Base-by-base conservation (phyloP, 2,888 invertebrate genomes). In the Helicoverpa assulta region DNA sequence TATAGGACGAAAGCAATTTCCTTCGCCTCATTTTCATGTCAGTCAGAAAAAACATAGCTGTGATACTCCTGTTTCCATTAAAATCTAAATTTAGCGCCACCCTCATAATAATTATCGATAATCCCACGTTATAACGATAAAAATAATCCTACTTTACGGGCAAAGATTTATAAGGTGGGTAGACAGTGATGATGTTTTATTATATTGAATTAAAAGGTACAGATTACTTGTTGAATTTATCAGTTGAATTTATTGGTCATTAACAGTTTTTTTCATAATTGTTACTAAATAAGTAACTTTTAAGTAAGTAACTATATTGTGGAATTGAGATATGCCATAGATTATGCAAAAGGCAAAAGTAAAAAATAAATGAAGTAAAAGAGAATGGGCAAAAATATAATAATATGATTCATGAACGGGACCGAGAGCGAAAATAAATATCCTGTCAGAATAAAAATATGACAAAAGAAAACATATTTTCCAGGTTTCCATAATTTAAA, bases 171-270 rank as follows among this genome's bases (percentile, higher is more conserved):
- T 86, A 86, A 85, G 87, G 84, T 83, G 86, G 86, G 87, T 85
- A 89, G 86, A 81, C 82, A 86, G 84, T 84, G 85, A 85, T 83
- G 84, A 90, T 89, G 89, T 89, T 91, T 87, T 85, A 86, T 81
- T 84, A 88, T 85, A 86, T 81, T 84, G 88, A 86, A 89, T 89
- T 91, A 89, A 89, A 88, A 81, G 87, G 90, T 90, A 91, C 90
- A 86, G 78, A 19, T 71, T 63, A 62, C 3, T 18, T 1, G n/a
- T 3, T 16, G 14, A n/a, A n/a, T n/a, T n/a, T n/a, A n/a, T n/a
- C n/a, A n/a, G n/a, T n/a, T n/a, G n/a, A n/a, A n/a, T 0, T 37
- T n/a, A 14, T 37, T 54, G 10, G 60, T 67, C 56, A 33, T 47
- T 50, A 47, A 60, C 26, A 21, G 5, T 62, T 12, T n/a, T 0